Base-by-base conservation (phyloP, 2,797 vertebrate species). In the Pristis pectinata region DNA sequence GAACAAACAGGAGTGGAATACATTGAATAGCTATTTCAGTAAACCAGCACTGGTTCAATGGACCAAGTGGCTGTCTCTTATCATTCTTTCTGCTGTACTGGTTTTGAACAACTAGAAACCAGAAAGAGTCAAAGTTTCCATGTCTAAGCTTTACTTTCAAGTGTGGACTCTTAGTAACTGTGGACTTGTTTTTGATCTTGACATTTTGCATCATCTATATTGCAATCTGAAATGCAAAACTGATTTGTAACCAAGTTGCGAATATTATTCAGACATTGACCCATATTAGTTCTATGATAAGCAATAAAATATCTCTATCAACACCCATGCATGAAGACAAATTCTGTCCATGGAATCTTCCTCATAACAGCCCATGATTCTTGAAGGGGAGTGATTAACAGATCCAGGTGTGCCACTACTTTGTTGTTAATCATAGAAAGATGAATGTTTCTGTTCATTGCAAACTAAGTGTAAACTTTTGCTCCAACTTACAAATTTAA, bases 251-350 rank as follows among this genome's bases (percentile, higher is more conserved):
- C 11, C 85, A 89, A 61, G 56, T 87, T 67, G 37, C 67, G n/a
- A 64, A 64, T 37, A 91, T 91, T 89, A 37, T 61, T 89, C 85
- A 89, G 56, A n/a, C 85, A 61, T 24, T 19, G 87, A 41, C 17
- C 87, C 8, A 11, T 37, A 22, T 41, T 67, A 41, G 22, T 37
- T 67, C 34, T 67, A 41, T 41, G 87, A 67, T 91, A 37, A 91
- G n/a, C 85, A 61, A 89, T 89, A 89, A 89, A 91, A 91, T 91
- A 8, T 64, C 91, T n/a, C 67, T 1, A 91, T 19, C 61, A 91
- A 67, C n/a, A 59, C 85, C 56, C 53, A 89, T 34, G 1, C 56
- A 34, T 19, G 15, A 89, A 89, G 13, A 87, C 59, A 56, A 87
- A 87, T n/a, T 56, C 56, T 6, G 15, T 59, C 30, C 61, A n/a